These are phyloP conservation scores for Drosophila virilis DNA, from an alignment of 1,140 invertebrate genomes.

Conservation along the genomic window DNA sequence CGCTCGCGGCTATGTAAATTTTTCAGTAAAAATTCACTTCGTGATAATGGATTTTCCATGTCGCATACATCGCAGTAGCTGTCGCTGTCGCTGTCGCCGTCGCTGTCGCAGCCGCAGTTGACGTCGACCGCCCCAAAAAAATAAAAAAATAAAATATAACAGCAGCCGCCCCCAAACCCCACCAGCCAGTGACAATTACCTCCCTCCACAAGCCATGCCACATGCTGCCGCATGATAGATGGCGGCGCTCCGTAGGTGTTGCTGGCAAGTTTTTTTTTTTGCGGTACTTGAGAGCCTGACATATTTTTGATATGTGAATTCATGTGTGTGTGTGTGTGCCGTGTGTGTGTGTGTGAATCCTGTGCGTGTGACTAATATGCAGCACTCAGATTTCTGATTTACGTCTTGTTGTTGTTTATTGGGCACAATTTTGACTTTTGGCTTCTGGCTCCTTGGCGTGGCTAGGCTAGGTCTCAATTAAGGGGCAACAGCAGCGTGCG, in stretches of 20 bases:
- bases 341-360: conserved; percentile 10
- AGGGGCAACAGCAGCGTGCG: conserved; percentile 40
- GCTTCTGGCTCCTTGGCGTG: background rate
- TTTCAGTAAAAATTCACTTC: conserved; percentile 82
- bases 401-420: conserved; percentile 15
- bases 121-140: conserved; percentile 26
- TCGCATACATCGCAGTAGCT: conserved; percentile 72
- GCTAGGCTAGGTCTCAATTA: conserved; percentile 68
- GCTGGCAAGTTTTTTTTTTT: conserved; percentile 43
- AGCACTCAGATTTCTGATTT: conserved; percentile 46
- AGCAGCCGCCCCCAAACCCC: conserved; percentile 31
- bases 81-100: conserved; percentile 33
- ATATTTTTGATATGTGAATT: conserved; percentile 72
- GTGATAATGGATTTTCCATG: conserved; percentile 82
- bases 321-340: conserved; percentile 8
- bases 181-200: conserved; percentile 71
- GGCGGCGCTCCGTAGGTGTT: conserved; percentile 71
- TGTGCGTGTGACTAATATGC: conserved; percentile 35
- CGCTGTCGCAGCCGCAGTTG: conserved; percentile 37
- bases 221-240: conserved; percentile 72
- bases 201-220: conserved; percentile 26
- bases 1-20: conserved; percentile 76
- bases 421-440: conserved; percentile 30
- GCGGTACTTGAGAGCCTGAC: conserved; percentile 59
- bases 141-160: conserved; percentile 16